These are phyloP conservation scores for Chloroclysta siterata DNA, from an alignment of 2,888 invertebrate genomes.

Conservation along the genomic window DNA sequence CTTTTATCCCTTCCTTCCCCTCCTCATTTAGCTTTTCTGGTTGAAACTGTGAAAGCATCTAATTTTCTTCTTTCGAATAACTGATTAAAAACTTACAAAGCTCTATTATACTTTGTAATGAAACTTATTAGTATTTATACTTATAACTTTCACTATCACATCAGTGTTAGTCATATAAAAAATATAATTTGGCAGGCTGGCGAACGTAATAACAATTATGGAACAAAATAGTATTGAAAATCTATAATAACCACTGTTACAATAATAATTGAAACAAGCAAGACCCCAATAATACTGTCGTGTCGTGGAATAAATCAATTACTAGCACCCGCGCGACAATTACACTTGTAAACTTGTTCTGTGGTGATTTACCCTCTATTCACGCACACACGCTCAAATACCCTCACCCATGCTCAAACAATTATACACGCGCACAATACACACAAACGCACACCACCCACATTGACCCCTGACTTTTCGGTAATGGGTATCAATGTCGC, in stretches of 20 bases:
- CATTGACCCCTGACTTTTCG: conserved; percentile 61
- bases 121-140: too few relatives aligned
- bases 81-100: too few relatives aligned
- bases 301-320: conserved; percentile 73
- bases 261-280: conserved; percentile 30
- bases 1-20: too few relatives aligned
- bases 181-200: neutral
- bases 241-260: conserved; percentile 34
- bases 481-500: conserved; percentile 70
- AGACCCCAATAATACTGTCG: conserved; percentile 45
- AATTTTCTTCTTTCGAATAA: too few relatives aligned
- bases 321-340: conserved; percentile 72
- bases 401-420: conserved; percentile 16
- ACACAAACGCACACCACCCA: conserved; percentile 26
- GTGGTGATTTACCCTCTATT: conserved; percentile 63
- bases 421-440: conserved; percentile 40
- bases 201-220: neutral
- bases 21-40: too few relatives aligned
- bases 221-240: conserved; percentile 21
- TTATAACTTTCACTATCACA: too few relatives aligned
- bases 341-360: conserved; percentile 74
- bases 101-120: too few relatives aligned
- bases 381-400: conserved; percentile 39
- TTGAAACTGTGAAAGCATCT: too few relatives aligned
- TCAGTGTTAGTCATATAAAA: too few relatives aligned